Conservation (phyloP, 2,888 invertebrate species). For the Eueremaeus valkanovi region DNA sequence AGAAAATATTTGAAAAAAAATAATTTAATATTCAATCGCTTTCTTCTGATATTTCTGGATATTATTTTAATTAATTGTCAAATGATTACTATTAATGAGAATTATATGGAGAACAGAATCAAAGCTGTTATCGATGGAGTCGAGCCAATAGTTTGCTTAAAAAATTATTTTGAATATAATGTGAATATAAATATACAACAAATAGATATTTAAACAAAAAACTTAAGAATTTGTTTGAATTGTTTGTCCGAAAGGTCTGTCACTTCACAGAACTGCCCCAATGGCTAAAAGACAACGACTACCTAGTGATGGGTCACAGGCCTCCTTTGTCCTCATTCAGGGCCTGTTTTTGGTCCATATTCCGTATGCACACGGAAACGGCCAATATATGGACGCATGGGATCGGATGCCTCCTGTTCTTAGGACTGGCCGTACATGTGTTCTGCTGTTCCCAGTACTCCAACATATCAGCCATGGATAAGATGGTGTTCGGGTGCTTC, state of each 20-base stretch:
- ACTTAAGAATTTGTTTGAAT: too few relatives aligned
- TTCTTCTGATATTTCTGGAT: too few relatives aligned
- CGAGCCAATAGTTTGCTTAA: too few relatives aligned
- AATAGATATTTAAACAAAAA: too few relatives aligned
- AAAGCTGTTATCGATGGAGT: too few relatives aligned
- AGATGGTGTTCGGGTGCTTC: conserved; percentile 54
- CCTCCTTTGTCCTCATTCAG: conserved; percentile 58
- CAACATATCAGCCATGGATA: conserved; percentile 38
- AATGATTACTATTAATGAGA: too few relatives aligned
- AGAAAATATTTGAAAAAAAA: too few relatives aligned
- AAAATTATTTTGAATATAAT: too few relatives aligned
- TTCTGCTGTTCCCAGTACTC: conserved; percentile 19
- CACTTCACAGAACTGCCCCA: conserved; percentile 57
- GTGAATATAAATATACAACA: too few relatives aligned
- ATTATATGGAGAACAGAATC: too few relatives aligned
- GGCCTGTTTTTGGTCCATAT: conserved; percentile 58
- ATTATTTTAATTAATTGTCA: too few relatives aligned
- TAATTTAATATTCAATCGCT: too few relatives aligned
- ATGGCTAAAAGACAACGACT: conserved; percentile 61
- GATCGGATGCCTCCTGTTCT: conserved; percentile 58
- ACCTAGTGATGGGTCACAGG: conserved; percentile 58
- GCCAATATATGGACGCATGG: conserved; percentile 99
- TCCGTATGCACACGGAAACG: conserved; percentile 94
- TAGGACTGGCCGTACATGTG: conserved; percentile 35
- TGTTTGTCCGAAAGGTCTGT: neutral